phyloP scores from a whole-genome alignment of 2,888 invertebrate species.

The Drosophila pegasa region DNA sequence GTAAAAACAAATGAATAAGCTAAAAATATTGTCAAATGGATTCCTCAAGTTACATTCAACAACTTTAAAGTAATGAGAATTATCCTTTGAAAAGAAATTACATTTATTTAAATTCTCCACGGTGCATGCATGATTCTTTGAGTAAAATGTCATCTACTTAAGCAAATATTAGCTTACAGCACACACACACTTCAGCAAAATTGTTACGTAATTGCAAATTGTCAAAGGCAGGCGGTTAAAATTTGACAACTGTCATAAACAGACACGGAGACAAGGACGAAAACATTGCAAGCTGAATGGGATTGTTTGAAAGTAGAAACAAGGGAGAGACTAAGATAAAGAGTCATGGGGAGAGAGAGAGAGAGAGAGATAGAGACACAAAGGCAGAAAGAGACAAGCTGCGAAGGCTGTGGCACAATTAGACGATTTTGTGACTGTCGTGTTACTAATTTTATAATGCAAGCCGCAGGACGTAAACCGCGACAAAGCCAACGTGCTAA shows the following conservation, averaged over 20 bases:
- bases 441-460: conserved; percentile 69
- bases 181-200: neutral
- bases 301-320: neutral
- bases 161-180: conserved; percentile 49
- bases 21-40: too few relatives aligned
- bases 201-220: conserved; percentile 40
- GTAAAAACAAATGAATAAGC: too few relatives aligned
- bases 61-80: too few relatives aligned
- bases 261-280: conserved; percentile 14
- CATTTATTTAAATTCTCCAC: too few relatives aligned
- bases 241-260: conserved; percentile 51
- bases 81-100: too few relatives aligned
- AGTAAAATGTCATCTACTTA: conserved; percentile 48
- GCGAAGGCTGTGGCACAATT: conserved; percentile 27
- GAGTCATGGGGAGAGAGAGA: neutral
- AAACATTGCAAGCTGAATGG: neutral
- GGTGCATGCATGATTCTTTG: conserved; percentile 12
- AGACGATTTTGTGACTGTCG: conserved; percentile 33
- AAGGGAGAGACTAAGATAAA: too few relatives aligned
- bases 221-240: conserved; percentile 37
- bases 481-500: conserved; percentile 53
- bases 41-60: too few relatives aligned
- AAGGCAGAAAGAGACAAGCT: neutral
- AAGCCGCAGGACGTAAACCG: conserved; percentile 66
- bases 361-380: neutral